phyloP scores from a whole-genome alignment of 2,888 invertebrate species.

The Luperina nickerlii region DNA sequence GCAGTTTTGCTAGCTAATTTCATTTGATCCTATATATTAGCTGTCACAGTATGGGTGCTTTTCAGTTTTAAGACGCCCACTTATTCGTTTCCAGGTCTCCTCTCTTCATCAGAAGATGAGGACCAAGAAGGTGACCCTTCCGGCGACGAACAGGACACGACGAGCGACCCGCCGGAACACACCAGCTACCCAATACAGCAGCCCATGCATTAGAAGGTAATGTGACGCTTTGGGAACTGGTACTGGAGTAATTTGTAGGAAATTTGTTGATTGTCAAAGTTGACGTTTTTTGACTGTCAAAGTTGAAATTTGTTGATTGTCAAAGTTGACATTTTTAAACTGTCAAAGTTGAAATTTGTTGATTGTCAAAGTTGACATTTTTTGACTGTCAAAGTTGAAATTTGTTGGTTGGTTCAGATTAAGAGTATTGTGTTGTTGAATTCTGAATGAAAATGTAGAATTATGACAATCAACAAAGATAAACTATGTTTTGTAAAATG shows the following conservation, averaged over 20 bases:
- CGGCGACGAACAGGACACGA: constrained; percentile 89
- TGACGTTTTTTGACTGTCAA: background rate
- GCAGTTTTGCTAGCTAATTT: no score
- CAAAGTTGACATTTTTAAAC: no score
- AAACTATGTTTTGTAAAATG: background rate
- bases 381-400: background rate
- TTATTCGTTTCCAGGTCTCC: constrained; percentile 82
- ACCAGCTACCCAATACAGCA: constrained; percentile 77
- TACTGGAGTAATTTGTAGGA: background rate
- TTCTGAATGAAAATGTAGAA: background rate
- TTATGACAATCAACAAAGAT: background rate
- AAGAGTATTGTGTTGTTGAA: background rate
- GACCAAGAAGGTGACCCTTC: constrained; percentile 91
- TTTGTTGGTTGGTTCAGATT: background rate
- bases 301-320: background rate
- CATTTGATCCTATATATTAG: no score
- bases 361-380: background rate
- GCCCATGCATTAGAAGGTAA: constrained; percentile 76
- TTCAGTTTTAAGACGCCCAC: no score
- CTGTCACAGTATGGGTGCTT: no score
- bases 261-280: background rate
- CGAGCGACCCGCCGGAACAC: constrained; percentile 80
- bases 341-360: background rate
- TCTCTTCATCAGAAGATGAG: constrained; percentile 91
- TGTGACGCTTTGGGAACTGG: constrained; percentile 7